Evolutionary conservation across 2,113 vertebrate genomes (phyloP), one percentile per base, ranked within the genome.

Genomic region (Tauraco erythrolophus): DNA sequence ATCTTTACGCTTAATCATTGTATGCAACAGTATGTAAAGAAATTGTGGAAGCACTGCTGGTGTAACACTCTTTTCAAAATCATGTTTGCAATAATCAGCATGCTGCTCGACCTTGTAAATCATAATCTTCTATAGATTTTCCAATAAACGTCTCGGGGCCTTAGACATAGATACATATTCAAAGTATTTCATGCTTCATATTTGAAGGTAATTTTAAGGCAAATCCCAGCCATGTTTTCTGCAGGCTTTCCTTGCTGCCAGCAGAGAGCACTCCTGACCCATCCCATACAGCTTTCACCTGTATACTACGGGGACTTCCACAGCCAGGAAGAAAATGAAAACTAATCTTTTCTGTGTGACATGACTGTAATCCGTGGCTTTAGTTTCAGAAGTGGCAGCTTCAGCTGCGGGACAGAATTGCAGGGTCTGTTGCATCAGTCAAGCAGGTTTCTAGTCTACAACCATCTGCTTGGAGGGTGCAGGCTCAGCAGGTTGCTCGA

Each of bases 251-350:
- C 23, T 22, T 21, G 61, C 23, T 77, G 89, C 78, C 98, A 96
- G 97, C 95, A 98, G 98, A 98, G 98, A 93, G 97, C 97, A 97
- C 81, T 71, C 57, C 78, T 86, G 91, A 94, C 62, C 85, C 96
- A 92, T 64, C 62, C 78, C 92, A 18, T 19, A 13, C 1, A 65
- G 57, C 53, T 37, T 27, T 62, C 57, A 43, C 66, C 85, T 51
- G 4, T 0, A 14, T 7, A 43, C 64, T 80, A 23, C 30, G 16
- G 65, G 62, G 75, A 46, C 8, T 80, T 87, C 62, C 50, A 57
- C 28, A 43, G 65, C 78, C 65, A 9, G 64, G n/a, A 35, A 61
- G 45, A 41, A 48, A 80, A 77, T 23, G 4, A 77, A 53, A 93
- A 45, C 12, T 24, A 1, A 21, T 72, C 24, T 45, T 37, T 58